Evolutionary conservation across 2,797 vertebrate species (phyloP).

Genomic region (Falco concolor): DNA sequence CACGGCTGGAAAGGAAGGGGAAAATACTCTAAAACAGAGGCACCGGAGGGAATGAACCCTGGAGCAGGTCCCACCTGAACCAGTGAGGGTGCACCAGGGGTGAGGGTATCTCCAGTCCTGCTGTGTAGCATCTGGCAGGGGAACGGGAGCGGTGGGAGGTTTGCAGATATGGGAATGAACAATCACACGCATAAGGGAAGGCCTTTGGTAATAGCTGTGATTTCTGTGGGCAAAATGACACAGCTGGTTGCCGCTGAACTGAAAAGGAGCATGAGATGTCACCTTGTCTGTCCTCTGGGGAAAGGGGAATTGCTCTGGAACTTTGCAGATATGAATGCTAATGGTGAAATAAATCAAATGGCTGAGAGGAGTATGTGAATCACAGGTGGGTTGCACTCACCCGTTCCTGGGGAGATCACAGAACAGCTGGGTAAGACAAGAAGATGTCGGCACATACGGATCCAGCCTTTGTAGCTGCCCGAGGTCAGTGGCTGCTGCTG

Average conservation of each 20-base stretch:
- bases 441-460: not conserved
- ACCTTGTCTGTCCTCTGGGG: not conserved
- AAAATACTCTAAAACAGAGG: not conserved
- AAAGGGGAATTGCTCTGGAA: not conserved
- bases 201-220: not conserved
- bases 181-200: not conserved
- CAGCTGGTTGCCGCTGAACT: not conserved
- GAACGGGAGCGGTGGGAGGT: not conserved
- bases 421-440: not conserved
- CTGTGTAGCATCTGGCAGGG: not conserved
- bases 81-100: not conserved
- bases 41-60: not conserved
- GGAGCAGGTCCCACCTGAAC: not conserved
- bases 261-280: not conserved
- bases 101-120: not conserved
- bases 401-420: not conserved
- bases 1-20: not conserved
- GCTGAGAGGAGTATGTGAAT: not conserved
- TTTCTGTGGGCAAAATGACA: not conserved
- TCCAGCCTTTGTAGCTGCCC: not conserved
- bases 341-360: not conserved
- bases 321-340: not conserved
- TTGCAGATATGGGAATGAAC: not conserved
- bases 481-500: constrained; percentile 6
- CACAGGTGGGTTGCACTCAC: not conserved